A percentile compares a stretch with the other conserved stretches of the same genome.
These are phyloP conservation scores for Cyaniris semiargus DNA, from an alignment of 2,888 invertebrate genomes.

Conservation along the genomic window DNA sequence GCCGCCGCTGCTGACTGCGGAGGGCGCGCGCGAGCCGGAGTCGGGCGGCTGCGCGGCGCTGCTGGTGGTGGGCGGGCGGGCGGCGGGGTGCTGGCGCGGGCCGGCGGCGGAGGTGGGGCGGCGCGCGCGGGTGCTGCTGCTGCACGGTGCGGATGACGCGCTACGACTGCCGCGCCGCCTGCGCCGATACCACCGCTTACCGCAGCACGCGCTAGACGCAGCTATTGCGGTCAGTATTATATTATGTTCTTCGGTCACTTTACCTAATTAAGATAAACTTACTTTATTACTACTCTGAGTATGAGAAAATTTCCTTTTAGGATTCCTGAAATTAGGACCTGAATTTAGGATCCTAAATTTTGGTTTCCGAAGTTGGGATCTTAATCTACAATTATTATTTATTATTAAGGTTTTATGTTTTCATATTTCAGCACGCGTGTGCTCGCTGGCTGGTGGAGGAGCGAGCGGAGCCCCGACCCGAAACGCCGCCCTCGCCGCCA, in stretches of 20 bases:
- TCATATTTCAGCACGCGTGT: slow-evolving; percentile 56
- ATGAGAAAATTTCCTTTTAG: too few species aligned
- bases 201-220: slow-evolving; percentile 86
- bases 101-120: slow-evolving; percentile 48
- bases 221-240: slow-evolving; percentile 57
- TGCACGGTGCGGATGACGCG: slow-evolving; percentile 82
- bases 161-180: slow-evolving; percentile 82
- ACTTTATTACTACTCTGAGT: too few species aligned
- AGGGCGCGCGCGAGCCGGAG: slow-evolving; percentile 78
- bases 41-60: slow-evolving; percentile 48
- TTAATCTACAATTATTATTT: too few species aligned
- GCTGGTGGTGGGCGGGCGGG: slow-evolving; percentile 49
- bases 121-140: slow-evolving; percentile 74
- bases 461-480: slow-evolving; percentile 31
- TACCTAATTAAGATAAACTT: too few species aligned
- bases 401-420: too few species aligned
- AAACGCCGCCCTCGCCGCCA: slow-evolving; percentile 25
- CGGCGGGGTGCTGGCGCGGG: slow-evolving; percentile 40
- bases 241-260: too few species aligned
- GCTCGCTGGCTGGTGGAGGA: slow-evolving; percentile 51
- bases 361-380: too few species aligned
- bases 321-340: too few species aligned
- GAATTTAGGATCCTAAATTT: too few species aligned
- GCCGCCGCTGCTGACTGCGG: slow-evolving; percentile 83
- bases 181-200: slow-evolving; percentile 81